Percentiles rank a stretch among this genome's conserved stretches.
Conservation (phyloP, 2,888 invertebrate genomes). For the Nysson spinosus region DNA sequence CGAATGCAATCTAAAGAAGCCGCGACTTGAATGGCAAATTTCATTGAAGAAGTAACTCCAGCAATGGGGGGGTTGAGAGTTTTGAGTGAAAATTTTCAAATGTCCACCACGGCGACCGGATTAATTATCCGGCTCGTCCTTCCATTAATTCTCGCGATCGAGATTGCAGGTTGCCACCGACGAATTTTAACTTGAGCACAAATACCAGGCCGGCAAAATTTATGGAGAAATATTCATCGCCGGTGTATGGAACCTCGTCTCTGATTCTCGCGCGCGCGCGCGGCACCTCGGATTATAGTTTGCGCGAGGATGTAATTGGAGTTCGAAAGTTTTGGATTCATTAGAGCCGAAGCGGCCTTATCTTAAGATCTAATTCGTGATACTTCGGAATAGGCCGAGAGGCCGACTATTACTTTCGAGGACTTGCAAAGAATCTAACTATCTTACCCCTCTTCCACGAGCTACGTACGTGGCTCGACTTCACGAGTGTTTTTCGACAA, state of each 20-base stretch:
- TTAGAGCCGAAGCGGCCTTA: conserved; percentile 69
- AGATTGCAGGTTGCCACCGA: conserved; percentile 6
- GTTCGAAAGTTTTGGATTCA: conserved; percentile 73
- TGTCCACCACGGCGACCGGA: too few species aligned
- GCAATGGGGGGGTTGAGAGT: too few species aligned
- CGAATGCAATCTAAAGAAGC: too few species aligned
- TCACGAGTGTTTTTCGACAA: conserved; percentile 20
- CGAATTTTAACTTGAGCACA: conserved; percentile 35
- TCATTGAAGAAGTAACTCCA: too few species aligned
- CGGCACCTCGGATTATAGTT: conserved; percentile 52
- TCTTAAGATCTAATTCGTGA: conserved; percentile 70
- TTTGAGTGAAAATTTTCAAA: too few species aligned
- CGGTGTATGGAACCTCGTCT: conserved; percentile 10
- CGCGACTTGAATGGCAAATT: too few species aligned
- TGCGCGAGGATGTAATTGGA: conserved; percentile 66
- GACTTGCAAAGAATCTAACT: conserved; percentile 65
- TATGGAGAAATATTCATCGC: conserved; percentile 55
- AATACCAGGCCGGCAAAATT: conserved; percentile 45
- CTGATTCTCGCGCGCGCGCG: conserved; percentile 19
- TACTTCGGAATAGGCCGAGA: conserved; percentile 52
- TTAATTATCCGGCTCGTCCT: too few species aligned
- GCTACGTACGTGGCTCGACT: conserved; percentile 29
- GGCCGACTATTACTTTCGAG: conserved; percentile 65
- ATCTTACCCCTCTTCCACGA: conserved; percentile 26
- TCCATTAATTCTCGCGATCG: conserved; percentile 14